Percentiles rank a stretch among this genome's conserved stretches.
These are phyloP conservation scores for Corticium candelabrum DNA, from an alignment of 37 sponge, comb jelly and placozoan species.

Conservation along the genomic window DNA sequence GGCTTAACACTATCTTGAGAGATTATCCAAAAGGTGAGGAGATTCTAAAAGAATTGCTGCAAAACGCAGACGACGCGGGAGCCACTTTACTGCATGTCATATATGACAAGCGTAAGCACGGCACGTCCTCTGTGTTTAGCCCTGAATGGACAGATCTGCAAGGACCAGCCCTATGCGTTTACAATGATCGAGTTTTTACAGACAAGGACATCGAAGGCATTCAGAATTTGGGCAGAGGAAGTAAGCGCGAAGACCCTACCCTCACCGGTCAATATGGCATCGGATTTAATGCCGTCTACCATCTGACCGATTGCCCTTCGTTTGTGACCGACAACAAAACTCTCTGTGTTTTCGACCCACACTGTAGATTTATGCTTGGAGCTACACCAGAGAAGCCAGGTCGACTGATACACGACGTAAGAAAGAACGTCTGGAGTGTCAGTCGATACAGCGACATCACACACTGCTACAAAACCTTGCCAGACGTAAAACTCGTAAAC, in stretches of 20 bases:
- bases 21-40: slow-evolving; percentile 28
- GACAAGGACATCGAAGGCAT: slow-evolving; percentile 23
- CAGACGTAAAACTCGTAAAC: not conserved
- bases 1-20: slow-evolving; percentile 23
- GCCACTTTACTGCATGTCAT: slow-evolving; percentile 34
- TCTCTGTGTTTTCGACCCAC: not conserved
- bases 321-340: not conserved
- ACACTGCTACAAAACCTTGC: not conserved
- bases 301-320: slow-evolving; percentile 22
- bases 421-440: not conserved
- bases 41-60: slow-evolving; percentile 38
- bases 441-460: not conserved
- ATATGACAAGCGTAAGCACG: slow-evolving; percentile 32
- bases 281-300: slow-evolving; percentile 20
- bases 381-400: not conserved
- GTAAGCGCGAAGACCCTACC: slow-evolving; percentile 15
- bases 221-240: slow-evolving; percentile 18
- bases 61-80: slow-evolving; percentile 48
- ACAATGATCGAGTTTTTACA: slow-evolving; percentile 16
- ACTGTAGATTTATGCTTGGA: not conserved
- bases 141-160: slow-evolving; percentile 19
- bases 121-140: not conserved
- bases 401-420: not conserved
- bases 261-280: slow-evolving; percentile 23
- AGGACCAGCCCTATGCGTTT: slow-evolving; percentile 19